Base-by-base conservation (phyloP, 37 sponge, comb jelly and placozoan species). In the Chondrosia reniformis region DNA sequence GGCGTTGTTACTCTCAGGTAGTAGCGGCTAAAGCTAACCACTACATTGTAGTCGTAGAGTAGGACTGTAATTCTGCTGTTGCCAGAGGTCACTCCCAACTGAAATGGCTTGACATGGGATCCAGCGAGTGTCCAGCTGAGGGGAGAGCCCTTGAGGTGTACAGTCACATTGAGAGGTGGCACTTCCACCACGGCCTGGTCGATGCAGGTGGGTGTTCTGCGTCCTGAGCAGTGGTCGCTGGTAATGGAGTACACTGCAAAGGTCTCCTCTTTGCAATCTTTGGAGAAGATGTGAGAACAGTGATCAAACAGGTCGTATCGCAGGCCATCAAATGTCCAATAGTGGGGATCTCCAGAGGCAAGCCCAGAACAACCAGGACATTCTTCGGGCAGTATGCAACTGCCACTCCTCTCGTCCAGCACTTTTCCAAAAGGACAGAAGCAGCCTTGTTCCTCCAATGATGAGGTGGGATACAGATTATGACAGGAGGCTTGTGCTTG, bases 331-430 rank as follows among this genome's bases (percentile, higher is more conserved):
- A 37, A 66, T 36, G 67, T 36, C 39, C 22, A 15, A 39, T 66
- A 66, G 67, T 66, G 67, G 8, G 67, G 67, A 39, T 66, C 67
- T 31, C 67, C 67, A 19, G 61, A 59, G 8, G 61, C 61, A 59
- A 19, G 32, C 39, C 38, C 67, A 28, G 67, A 59, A 13, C 61
- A 59, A 19, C 30, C 61, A 19, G 61, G 61, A 13, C 61, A 59
- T 7, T 25, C n/a, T 25, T 25, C n/a, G 4, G 61, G 4, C n/a
- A 30, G 61, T 19, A 59, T 13, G n/a, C 61, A 59, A 59, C 22
- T 25, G 7, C 61, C 61, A 59, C 30, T 59, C 28, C 61, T 59
- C 30, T 59, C 61, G n/a, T 59, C 28, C 8, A 59, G 61, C 4
- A 63, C 34, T 30, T 28, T 41, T 39, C 34, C 76, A 45, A 63